Percentiles rank a stretch among this genome's conserved stretches.
Conservation (phyloP, 2,888 invertebrate species). For the Podotricha telesiphe region DNA sequence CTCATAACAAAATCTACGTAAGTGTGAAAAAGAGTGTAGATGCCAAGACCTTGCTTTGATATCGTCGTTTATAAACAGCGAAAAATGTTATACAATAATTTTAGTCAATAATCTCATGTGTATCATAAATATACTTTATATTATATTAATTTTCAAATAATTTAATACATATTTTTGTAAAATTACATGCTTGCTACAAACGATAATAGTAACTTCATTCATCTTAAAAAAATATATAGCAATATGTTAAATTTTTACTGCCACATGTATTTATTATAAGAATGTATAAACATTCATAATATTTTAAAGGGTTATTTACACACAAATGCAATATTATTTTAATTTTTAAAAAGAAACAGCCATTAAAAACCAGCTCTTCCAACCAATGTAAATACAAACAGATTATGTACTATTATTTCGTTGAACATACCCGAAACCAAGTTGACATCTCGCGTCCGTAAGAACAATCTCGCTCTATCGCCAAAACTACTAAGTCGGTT, state of each 20-base stretch:
- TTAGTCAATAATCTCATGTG: neutral
- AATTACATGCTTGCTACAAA: neutral
- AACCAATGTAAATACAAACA: conserved; percentile 1
- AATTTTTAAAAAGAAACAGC: neutral
- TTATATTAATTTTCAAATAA: neutral
- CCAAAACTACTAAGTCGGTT: conserved; percentile 56
- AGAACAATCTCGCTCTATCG: conserved; percentile 58
- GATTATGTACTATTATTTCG: conserved; percentile 6
- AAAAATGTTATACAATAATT: conserved; percentile 1
- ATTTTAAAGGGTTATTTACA: no score
- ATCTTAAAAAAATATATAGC: no score
- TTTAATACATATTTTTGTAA: neutral
- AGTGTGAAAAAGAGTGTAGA: conserved; percentile 23
- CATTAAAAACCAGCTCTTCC: neutral
- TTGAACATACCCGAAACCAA: conserved; percentile 73
- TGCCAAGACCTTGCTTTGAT: conserved; percentile 22
- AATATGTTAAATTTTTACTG: no score
- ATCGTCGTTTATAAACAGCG: conserved; percentile 10
- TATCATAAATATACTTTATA: neutral
- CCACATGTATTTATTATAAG: no score
- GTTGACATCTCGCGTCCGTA: conserved; percentile 62
- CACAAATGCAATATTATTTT: neutral
- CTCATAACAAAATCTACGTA: conserved; percentile 16
- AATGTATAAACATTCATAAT: no score
- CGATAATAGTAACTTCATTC: neutral